Evolutionary conservation across 2,888 invertebrate genomes (phyloP), one percentile per base, ranked within the genome.

Genomic region (Xanthia togata): DNA sequence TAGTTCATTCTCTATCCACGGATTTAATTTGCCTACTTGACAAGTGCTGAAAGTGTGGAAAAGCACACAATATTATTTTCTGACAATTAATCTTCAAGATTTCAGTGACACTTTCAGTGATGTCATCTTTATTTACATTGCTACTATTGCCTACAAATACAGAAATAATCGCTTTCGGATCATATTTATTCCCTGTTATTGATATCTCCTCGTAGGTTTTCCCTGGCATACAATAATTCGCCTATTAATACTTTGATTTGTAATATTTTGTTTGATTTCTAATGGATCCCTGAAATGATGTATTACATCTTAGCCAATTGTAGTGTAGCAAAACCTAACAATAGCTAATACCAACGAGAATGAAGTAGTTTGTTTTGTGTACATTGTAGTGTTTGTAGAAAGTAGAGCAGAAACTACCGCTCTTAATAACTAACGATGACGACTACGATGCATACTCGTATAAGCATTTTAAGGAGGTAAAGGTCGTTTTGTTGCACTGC

Each of bases 401-500:
- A 65, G 38, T 67, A n/a, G 65, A 70, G 70, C 82, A 60, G 55
- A 59, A 50, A 35, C 44, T 50, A 20, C 23, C 38, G 41, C 55
- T 64, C 57, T 59, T 59, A 53, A 35, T 35, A 64, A 44, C 23
- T n/a, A 76, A 71, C 59, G 64, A 50, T 65, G 64, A 5, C 47
- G 35, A 35, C 35, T 50, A n/a, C 26, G 11, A 50, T 0, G 64
- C 62, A 44, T 38, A n/a, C n/a, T n/a, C n/a, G n/a, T n/a, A 41
- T 79, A n/a, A 55, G 31, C 23, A 59, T 71, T 72, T 72, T 77
- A 81, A 81, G 62, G 69, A 78, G 64, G 17, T 64, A 31, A 67
- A 53, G 26, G 17, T 70, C 2, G 8, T 64, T 53, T 53, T 23
- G 50, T 50, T 69, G 14, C 2, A 35, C 3, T n/a, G 2, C 17